These are phyloP conservation scores for Diloba caeruleocephala DNA, from an alignment of 2,888 invertebrate species.

Conservation along the genomic window DNA sequence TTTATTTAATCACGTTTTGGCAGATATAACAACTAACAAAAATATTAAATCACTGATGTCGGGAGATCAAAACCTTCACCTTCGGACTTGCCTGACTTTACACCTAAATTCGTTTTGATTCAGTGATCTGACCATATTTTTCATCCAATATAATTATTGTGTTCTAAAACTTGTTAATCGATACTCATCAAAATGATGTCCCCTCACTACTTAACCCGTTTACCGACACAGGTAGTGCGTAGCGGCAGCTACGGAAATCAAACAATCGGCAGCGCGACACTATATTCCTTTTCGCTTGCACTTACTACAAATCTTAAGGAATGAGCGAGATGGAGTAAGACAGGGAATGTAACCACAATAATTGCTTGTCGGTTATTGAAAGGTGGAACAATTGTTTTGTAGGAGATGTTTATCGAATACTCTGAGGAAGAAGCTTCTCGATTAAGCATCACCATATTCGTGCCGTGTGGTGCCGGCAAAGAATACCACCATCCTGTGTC, in stretches of 20 bases:
- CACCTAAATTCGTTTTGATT: too few species aligned
- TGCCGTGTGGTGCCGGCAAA: too few species aligned
- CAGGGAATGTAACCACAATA: constrained; percentile 46
- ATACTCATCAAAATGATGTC: constrained; percentile 4
- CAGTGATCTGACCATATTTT: too few species aligned
- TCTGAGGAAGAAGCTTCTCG: background rate
- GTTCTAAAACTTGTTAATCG: constrained; percentile 2
- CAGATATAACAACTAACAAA: too few species aligned
- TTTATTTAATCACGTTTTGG: too few species aligned
- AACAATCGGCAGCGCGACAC: constrained; percentile 66
- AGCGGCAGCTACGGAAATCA: constrained; percentile 68
- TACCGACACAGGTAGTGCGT: constrained; percentile 68
- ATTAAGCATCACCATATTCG: too few species aligned
- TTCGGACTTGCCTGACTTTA: too few species aligned
- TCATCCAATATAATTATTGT: too few species aligned
- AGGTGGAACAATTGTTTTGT: constrained; percentile 40
- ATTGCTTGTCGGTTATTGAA: constrained; percentile 50
- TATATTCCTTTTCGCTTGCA: constrained; percentile 30
- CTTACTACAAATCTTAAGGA: background rate
- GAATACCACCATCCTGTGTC: too few species aligned
- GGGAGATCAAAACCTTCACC: too few species aligned
- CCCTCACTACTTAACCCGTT: constrained; percentile 63
- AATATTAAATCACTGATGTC: too few species aligned
- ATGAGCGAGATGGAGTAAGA: constrained; percentile 3
- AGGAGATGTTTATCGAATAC: constrained; percentile 17